Evolutionary conservation across 2,113 vertebrate species (phyloP).

Genomic region (Pseudonaja textilis): DNA sequence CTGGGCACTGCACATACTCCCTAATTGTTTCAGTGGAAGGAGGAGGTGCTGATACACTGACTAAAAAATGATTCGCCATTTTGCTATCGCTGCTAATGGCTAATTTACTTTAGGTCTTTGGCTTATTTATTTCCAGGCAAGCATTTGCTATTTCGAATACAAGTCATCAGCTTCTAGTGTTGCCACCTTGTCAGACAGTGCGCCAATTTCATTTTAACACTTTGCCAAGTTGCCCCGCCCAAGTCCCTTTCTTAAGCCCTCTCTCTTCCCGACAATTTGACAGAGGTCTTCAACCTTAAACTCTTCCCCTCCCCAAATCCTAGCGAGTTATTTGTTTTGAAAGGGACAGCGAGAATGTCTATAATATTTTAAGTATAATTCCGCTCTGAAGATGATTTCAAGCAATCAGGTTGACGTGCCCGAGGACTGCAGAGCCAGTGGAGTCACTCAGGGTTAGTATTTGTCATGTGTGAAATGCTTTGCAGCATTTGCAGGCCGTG

Average conservation of each 20-base stretch:
- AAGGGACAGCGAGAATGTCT: not conserved
- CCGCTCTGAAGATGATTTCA: not conserved
- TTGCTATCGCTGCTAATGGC: not conserved
- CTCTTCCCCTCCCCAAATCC: not conserved
- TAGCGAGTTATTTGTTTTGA: not conserved
- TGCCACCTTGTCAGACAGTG: not conserved
- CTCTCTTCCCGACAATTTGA: constrained; percentile 20
- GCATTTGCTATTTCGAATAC: not conserved
- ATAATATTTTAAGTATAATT: not conserved
- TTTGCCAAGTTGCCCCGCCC: not conserved
- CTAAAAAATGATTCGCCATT: not conserved
- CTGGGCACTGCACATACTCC: not conserved
- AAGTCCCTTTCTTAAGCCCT: not conserved
- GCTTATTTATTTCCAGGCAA: not conserved
- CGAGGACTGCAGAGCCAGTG: not conserved
- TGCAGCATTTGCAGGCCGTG: not conserved
- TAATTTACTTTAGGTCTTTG: not conserved
- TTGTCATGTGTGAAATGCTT: not conserved
- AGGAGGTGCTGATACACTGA: not conserved
- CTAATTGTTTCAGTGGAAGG: not conserved
- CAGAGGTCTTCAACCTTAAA: not conserved
- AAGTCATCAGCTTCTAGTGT: not conserved
- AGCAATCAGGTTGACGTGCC: not conserved
- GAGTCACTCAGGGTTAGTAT: not conserved
- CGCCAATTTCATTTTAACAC: constrained; percentile 9